phyloP scores from a whole-genome alignment of 1,140 invertebrate genomes.

The Neodiprion pinetum region DNA sequence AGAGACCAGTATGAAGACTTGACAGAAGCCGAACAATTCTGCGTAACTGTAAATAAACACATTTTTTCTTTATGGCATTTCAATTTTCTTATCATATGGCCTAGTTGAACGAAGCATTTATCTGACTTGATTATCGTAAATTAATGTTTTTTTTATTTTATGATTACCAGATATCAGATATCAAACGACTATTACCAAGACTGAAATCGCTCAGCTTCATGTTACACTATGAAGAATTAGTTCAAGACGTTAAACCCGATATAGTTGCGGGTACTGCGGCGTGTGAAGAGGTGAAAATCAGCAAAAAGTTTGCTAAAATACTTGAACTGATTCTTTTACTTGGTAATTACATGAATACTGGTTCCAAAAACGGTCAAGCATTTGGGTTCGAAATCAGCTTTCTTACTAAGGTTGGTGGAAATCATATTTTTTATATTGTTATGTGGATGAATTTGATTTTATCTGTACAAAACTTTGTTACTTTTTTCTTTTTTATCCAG shows the following conservation, averaged over 20 bases:
- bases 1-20: constrained; percentile 82
- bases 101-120: not conserved
- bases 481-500: constrained; percentile 63
- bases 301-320: constrained; percentile 89
- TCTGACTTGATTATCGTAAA: not conserved
- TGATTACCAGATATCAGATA: constrained; percentile 69
- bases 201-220: constrained; percentile 92
- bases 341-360: constrained; percentile 96
- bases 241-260: constrained; percentile 92
- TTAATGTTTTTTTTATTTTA: constrained; percentile 27
- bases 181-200: constrained; percentile 88
- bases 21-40: constrained; percentile 94
- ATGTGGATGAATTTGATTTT: constrained; percentile 1
- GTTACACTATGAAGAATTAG: constrained; percentile 81
- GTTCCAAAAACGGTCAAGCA: constrained; percentile 91
- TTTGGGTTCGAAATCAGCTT: constrained; percentile 97
- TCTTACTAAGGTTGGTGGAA: constrained; percentile 81
- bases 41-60: constrained; percentile 80
- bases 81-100: not conserved
- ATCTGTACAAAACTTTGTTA: constrained; percentile 2
- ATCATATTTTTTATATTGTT: not conserved
- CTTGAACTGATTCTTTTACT: constrained; percentile 89
- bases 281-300: constrained; percentile 92
- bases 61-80: not conserved
- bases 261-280: constrained; percentile 95